phyloP scores from a whole-genome alignment of 2,888 invertebrate genomes.

The Alcis repandata region DNA sequence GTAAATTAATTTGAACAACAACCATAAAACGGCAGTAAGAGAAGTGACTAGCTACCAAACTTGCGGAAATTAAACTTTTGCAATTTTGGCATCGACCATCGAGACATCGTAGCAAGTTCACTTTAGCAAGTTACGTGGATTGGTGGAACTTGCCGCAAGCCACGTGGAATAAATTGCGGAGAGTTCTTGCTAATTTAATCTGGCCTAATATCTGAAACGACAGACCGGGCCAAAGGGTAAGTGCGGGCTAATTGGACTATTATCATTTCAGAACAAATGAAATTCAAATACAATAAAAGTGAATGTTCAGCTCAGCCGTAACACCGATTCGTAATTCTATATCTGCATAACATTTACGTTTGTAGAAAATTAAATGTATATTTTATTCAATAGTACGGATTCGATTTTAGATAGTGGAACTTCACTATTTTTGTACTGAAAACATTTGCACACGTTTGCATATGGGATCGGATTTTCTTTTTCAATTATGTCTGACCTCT shows the following conservation, averaged over 20 bases:
- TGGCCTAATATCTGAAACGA: slow-evolving; percentile 32
- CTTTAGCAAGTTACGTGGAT: background rate
- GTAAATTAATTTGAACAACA: slow-evolving; percentile 31
- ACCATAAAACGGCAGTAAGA: background rate
- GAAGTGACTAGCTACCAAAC: background rate
- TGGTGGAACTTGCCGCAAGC: background rate
- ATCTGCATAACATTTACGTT: slow-evolving; percentile 28
- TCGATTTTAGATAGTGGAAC: slow-evolving; percentile 28
- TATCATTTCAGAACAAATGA: slow-evolving; percentile 50
- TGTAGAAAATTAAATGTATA: slow-evolving; percentile 40
- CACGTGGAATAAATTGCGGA: background rate
- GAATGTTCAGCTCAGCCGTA: slow-evolving; percentile 40
- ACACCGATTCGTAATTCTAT: slow-evolving; percentile 30
- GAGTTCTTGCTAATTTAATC: background rate
- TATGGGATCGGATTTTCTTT: slow-evolving; percentile 1
- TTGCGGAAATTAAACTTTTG: background rate
- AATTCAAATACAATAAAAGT: slow-evolving; percentile 49
- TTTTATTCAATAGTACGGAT: slow-evolving; percentile 40
- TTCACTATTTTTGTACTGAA: slow-evolving; percentile 15
- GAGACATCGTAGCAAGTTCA: background rate
- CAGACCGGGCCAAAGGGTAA: slow-evolving; percentile 46
- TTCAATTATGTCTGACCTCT: slow-evolving; percentile 5
- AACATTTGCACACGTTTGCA: slow-evolving; percentile 4
- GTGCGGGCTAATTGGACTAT: slow-evolving; percentile 56
- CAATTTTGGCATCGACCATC: background rate